Evolutionary conservation across 2,113 vertebrate species (phyloP), one percentile per base, ranked within the genome.

Genomic region (Barbus barbus): DNA sequence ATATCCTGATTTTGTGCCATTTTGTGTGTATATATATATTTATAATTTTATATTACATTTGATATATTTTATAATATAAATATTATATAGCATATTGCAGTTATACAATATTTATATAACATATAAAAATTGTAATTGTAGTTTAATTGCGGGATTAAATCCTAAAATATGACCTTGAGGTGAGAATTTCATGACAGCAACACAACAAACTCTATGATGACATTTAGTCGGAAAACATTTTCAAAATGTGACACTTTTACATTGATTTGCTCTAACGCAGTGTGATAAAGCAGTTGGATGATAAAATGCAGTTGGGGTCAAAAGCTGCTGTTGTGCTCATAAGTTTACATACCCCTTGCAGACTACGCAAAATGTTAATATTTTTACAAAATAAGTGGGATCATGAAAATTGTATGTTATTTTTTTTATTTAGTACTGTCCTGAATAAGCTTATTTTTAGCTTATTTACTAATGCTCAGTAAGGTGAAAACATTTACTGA

Each of bases 281-380:
- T 38, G 33, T 63, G 48, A 78, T 61, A 51, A 85, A 74, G 72
- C 48, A 20, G 28, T 58, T 24, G 48, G 18, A 44, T 51, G 48
- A 67, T 82, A 77, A 61, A 67, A 5, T 38, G 16, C 53, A 78
- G 14, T 22, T 77, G 75, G 18, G n/a, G n/a, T n/a, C n/a, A n/a
- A n/a, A n/a, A n/a, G n/a, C n/a, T n/a, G n/a, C n/a, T n/a, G n/a
- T n/a, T n/a, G n/a, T n/a, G 44, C 44, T 46, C 44, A 46, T 13
- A 46, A 14, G 12, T 46, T 46, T 46, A 46, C 44, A 46, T 3
- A 46, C 44, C 44, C 3, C 44, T 46, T 13, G 44, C 44, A 46
- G 11, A 46, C 13, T 14, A 46, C 0, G 12, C 44, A 46, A 46
- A 13, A 46, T 13, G 44, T 46, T 13, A 46, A 4, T 46, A 46